Base-by-base conservation (phyloP, 2,888 invertebrate species). In the Troides helena region DNA sequence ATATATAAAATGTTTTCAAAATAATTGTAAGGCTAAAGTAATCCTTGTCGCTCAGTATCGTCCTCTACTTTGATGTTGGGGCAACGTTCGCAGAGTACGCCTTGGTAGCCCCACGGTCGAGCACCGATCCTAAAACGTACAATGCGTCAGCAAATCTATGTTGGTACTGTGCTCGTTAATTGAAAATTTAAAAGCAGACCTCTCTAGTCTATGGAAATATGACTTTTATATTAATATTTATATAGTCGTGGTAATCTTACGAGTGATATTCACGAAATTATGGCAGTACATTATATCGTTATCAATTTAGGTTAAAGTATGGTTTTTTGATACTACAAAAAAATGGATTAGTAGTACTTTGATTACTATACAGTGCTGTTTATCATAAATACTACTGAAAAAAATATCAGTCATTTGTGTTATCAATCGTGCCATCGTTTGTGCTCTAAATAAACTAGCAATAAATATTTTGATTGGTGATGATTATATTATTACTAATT, bases 301-400 rank as follows among this genome's bases (percentile, higher is more conserved):
- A 71, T 72, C 63, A 65, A 64, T 57, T 65, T 65, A 36, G 65
- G 65, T 65, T 39, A 65, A 39, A 57, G 4, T n/a, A 6, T n/a
- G 18, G 1, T 53, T 53, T 53, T 53, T n/a, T 21, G 25, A 62
- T 62, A 50, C 10, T 14, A 21, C 8, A 61, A 39, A 39, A 18
- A 62, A 50, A 17, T 62, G 46, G 50, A 50, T 62, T 62, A 62
- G 25, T 46, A 62, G 50, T 50, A 36, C 62, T 23, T 50, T 23
- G 62, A 62, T 62, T 46, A 46, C 21, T 62, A 50, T 18, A 62
- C 50, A 46, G 25, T 62, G n/a, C 53, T 4, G 53, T 53, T 53
- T 53, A 53, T 53, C 53, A n/a, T 53, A n/a, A 18, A 53, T 5
- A n/a, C n/a, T 18, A n/a, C 53, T 18, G 53, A n/a, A 53, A 53